A percentile compares a stretch with the other conserved stretches of the same genome.
Evolutionary conservation across 2,797 vertebrate species (phyloP).

Genomic region (Momotus momota): DNA sequence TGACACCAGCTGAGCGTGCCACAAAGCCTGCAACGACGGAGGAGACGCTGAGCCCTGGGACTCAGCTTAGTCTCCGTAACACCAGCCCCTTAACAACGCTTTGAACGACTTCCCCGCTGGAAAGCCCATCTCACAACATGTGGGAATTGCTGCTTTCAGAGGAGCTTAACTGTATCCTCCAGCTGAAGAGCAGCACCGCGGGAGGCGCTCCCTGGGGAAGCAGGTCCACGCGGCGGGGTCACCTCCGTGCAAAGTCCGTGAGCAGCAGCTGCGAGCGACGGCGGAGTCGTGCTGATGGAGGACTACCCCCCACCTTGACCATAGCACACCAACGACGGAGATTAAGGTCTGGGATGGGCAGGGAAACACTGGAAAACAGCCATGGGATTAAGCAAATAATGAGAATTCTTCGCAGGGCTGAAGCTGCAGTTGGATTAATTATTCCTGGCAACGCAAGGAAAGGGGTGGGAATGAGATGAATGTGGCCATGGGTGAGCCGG

Average conservation of each 20-base stretch:
- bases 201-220: background rate
- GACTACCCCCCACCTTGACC: background rate
- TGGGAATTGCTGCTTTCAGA: background rate
- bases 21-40: background rate
- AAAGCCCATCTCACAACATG: background rate
- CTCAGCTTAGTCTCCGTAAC: background rate
- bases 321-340: background rate
- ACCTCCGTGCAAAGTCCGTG: fast-evolving
- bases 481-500: fast-evolving
- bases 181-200: background rate
- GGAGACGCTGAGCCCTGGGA: background rate
- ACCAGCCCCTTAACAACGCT: background rate
- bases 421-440: background rate
- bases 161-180: background rate
- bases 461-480: background rate
- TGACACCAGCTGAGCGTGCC: background rate
- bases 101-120: background rate
- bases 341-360: background rate
- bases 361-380: background rate
- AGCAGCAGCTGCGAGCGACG: background rate
- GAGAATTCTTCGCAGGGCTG: background rate
- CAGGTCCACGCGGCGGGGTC: background rate
- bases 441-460: background rate
- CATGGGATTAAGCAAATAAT: background rate
- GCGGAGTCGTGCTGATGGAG: background rate